Percentiles rank a stretch among this genome's conserved stretches.
phyloP scores from a whole-genome alignment of 2,888 invertebrate genomes.

The Drosophila nigricruria region DNA sequence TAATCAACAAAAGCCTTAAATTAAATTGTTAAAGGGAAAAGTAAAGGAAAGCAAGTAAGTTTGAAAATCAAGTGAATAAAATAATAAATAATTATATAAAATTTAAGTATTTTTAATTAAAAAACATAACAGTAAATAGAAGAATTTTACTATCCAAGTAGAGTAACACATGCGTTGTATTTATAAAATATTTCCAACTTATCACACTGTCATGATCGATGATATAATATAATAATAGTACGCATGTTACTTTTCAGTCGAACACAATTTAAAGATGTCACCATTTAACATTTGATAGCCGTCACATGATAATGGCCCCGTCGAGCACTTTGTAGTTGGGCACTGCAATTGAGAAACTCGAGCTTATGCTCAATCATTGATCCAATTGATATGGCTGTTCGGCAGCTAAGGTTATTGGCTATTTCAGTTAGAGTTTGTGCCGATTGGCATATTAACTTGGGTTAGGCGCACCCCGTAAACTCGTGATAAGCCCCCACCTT shows the following conservation, averaged over 20 bases:
- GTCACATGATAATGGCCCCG: slow-evolving; percentile 32
- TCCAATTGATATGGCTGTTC: slow-evolving; percentile 59
- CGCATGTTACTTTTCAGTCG: neutral
- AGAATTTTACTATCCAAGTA: neutral
- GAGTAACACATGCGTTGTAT: neutral
- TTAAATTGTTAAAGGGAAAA: neutral
- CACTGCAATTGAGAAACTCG: slow-evolving; percentile 61
- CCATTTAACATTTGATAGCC: slow-evolving; percentile 1
- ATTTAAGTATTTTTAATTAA: neutral
- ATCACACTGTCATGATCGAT: slow-evolving; percentile 35
- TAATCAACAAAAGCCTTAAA: neutral
- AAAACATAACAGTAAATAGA: neutral
- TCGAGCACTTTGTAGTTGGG: neutral
- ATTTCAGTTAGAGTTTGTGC: slow-evolving; percentile 17
- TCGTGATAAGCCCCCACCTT: slow-evolving; percentile 39
- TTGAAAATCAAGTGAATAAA: no score
- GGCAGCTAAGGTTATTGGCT: slow-evolving; percentile 41
- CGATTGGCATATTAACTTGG: slow-evolving; percentile 30
- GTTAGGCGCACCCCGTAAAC: slow-evolving; percentile 21
- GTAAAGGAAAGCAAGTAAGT: no score
- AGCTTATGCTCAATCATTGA: slow-evolving; percentile 74
- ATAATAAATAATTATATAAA: no score
- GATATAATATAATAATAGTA: neutral
- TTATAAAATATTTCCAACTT: neutral
- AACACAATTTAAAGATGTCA: slow-evolving; percentile 31